Evolutionary conservation across 2,888 invertebrate genomes (phyloP).

Genomic region (Ornithoptera priamus): DNA sequence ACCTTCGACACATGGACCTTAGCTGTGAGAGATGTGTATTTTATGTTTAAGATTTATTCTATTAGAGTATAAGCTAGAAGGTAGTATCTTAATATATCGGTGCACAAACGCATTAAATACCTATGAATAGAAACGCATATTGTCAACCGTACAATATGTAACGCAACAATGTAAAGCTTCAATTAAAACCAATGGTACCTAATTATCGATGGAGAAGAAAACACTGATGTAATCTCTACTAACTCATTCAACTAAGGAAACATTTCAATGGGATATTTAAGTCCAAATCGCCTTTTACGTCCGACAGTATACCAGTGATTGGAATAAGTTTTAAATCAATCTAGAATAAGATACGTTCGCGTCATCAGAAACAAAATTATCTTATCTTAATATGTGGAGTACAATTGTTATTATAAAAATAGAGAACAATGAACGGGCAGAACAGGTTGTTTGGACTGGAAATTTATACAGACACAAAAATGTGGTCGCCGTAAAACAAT

Average conservation of each 20-base stretch:
- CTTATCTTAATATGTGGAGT: constrained; percentile 49
- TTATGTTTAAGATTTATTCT: background rate
- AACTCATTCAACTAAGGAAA: constrained; percentile 53
- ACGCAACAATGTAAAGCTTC: constrained; percentile 38
- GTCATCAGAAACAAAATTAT: constrained; percentile 51
- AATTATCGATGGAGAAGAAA: constrained; percentile 34
- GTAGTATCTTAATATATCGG: background rate
- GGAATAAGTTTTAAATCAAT: constrained; percentile 53
- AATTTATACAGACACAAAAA: too few species aligned
- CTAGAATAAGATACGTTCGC: constrained; percentile 36
- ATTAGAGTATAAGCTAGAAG: background rate
- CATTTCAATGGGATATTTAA: constrained; percentile 66
- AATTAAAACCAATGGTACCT: constrained; percentile 43
- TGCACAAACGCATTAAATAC: background rate
- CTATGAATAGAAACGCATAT: background rate
- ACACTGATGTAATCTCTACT: constrained; percentile 38
- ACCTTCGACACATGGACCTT: too few species aligned
- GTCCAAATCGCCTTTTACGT: constrained; percentile 40
- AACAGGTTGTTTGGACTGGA: background rate
- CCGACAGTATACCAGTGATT: constrained; percentile 33
- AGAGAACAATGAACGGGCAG: background rate
- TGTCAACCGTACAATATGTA: constrained; percentile 5
- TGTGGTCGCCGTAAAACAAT: too few species aligned
- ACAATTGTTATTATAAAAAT: constrained; percentile 38
- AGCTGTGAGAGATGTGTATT: too few species aligned